Evolutionary conservation across 2,888 invertebrate species (phyloP).

Genomic region (Xanthia togata): DNA sequence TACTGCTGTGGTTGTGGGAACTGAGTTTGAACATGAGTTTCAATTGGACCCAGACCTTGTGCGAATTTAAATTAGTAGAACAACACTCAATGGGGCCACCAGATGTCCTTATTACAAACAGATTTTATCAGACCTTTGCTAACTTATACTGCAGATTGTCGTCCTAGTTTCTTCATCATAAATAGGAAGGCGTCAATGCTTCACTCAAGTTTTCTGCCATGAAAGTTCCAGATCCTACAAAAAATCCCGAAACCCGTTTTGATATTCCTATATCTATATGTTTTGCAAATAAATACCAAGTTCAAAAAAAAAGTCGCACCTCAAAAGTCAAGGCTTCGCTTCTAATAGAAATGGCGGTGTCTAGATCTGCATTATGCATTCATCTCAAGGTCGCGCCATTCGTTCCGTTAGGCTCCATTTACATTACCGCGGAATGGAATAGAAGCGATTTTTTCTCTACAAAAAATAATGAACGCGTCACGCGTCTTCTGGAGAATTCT

Average conservation of each 20-base stretch:
- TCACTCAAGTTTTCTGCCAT: not conserved
- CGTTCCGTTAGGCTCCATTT: conserved; percentile 52
- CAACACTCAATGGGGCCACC: not conserved
- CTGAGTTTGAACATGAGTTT: conserved; percentile 3
- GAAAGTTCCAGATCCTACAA: not conserved
- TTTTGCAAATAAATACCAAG: conserved; percentile 7
- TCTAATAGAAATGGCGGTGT: conserved; percentile 54
- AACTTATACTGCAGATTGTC: not conserved
- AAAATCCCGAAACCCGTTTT: not conserved
- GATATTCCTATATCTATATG: not conserved
- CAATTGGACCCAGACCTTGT: conserved; percentile 20
- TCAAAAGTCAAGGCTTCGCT: conserved; percentile 60
- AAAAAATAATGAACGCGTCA: too few relatives aligned
- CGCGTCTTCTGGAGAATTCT: too few relatives aligned
- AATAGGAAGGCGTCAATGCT: not conserved
- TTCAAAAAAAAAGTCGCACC: conserved; percentile 13
- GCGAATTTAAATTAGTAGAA: conserved; percentile 19
- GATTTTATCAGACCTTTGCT: not conserved
- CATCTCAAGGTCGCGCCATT: conserved; percentile 68
- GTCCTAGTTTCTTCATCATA: not conserved
- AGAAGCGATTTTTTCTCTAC: too few relatives aligned
- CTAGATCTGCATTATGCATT: conserved; percentile 68
- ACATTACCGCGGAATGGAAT: too few relatives aligned
- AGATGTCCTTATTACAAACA: conserved; percentile 10
- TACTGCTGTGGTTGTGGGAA: conserved; percentile 20